Percentiles rank a stretch among this genome's conserved stretches.
phyloP scores from a whole-genome alignment of 2,888 invertebrate species.

The Drosophila mimica region DNA sequence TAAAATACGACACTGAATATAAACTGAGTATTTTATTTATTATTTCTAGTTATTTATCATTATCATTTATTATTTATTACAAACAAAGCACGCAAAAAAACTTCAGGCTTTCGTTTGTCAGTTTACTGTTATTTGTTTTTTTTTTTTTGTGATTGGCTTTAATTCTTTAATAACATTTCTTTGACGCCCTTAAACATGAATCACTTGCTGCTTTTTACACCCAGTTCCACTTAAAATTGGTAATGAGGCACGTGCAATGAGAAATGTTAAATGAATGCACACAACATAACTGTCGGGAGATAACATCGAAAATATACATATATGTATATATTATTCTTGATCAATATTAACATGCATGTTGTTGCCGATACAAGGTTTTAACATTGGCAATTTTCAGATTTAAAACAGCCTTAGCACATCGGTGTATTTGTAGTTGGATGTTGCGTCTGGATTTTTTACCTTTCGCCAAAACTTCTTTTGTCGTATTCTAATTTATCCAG shows the following conservation, averaged over 20 bases:
- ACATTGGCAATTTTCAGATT: background rate
- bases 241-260: background rate
- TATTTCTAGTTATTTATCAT: background rate
- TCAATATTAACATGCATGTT: background rate
- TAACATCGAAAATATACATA: background rate
- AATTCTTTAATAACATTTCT: background rate
- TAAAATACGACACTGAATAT: background rate
- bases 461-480: background rate
- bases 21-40: background rate
- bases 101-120: background rate
- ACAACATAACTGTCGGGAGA: background rate
- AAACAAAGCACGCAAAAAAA: background rate
- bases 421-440: background rate
- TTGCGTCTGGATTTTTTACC: background rate
- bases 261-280: background rate
- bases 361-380: background rate
- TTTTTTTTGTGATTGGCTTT: background rate
- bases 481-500: background rate
- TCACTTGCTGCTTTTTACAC: background rate
- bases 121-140: background rate
- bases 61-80: background rate
- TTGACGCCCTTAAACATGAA: background rate
- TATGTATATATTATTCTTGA: background rate
- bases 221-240: background rate
- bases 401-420: background rate